Conservation (phyloP, 2,888 invertebrate species). For the Pterobdella sp. region DNA sequence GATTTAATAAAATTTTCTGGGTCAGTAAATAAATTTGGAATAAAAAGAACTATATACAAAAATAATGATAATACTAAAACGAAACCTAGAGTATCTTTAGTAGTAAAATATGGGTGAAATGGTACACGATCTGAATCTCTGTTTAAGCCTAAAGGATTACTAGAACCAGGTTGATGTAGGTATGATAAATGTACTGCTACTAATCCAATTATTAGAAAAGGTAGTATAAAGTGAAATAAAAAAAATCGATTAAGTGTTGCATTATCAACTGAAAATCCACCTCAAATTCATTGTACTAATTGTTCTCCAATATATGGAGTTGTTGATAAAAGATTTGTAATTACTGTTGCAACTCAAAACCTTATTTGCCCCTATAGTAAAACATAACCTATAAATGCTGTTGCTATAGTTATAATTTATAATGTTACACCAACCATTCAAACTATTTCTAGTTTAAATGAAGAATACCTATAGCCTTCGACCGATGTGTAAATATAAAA, state of each 20-base stretch:
- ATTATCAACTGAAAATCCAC: constrained; percentile 67
- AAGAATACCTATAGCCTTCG: constrained; percentile 59
- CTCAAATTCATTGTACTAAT: constrained; percentile 67
- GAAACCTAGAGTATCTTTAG: constrained; percentile 57
- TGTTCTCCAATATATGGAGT: constrained; percentile 62
- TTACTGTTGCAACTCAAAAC: constrained; percentile 55
- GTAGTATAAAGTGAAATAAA: constrained; percentile 65
- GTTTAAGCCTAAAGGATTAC: constrained; percentile 62
- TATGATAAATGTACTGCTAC: constrained; percentile 62
- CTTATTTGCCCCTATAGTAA: constrained; percentile 46
- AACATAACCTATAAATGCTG: constrained; percentile 71
- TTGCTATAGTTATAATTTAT: constrained; percentile 63
- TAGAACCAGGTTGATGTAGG: constrained; percentile 63
- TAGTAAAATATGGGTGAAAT: constrained; percentile 62
- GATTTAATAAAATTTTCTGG: constrained; percentile 69
- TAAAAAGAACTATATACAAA: constrained; percentile 55
- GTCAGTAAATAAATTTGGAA: constrained; percentile 61
- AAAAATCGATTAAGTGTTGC: constrained; percentile 71
- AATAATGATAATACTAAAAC: constrained; percentile 50
- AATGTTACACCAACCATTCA: constrained; percentile 64
- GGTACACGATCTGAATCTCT: constrained; percentile 64
- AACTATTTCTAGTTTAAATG: constrained; percentile 55
- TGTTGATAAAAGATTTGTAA: constrained; percentile 67
- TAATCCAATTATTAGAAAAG: constrained; percentile 61
- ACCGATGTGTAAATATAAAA: constrained; percentile 63